Conservation (phyloP, 2,113 vertebrate genomes). For the Carollia perspicillata region DNA sequence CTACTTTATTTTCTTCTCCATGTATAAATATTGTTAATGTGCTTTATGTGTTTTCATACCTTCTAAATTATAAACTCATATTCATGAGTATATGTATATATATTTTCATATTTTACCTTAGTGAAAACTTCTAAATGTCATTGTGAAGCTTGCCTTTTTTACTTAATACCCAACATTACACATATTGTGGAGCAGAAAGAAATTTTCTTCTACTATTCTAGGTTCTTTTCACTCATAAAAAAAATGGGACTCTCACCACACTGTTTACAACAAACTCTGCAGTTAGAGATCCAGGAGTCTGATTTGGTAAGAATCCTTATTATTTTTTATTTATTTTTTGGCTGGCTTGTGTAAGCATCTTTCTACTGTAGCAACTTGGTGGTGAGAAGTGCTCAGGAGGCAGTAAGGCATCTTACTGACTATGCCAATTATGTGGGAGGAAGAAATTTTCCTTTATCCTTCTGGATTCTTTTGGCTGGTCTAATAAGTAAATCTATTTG, state of each 20-base stretch:
- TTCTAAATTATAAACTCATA: background rate
- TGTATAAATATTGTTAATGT: background rate
- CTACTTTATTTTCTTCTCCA: background rate
- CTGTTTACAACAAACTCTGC: background rate
- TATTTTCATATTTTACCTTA: background rate
- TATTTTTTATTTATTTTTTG: too few species aligned
- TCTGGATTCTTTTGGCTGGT: background rate
- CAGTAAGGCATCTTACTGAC: background rate
- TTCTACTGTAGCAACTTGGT: too few species aligned
- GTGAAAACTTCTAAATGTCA: background rate
- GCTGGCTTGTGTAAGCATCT: background rate
- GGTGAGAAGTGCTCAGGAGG: background rate
- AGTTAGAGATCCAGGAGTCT: background rate
- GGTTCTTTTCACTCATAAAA: background rate
- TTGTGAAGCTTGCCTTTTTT: background rate
- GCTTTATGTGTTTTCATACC: background rate
- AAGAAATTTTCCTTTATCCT: too few species aligned
- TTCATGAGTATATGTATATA: background rate
- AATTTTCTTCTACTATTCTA: background rate
- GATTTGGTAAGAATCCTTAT: background rate
- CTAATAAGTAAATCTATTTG: background rate
- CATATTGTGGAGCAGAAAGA: background rate
- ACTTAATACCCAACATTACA: background rate
- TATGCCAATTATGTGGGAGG: background rate
- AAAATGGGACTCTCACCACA: background rate